These are phyloP conservation scores for Muscicapa comitata DNA, from an alignment of 2,797 vertebrate species.

Conservation along the genomic window DNA sequence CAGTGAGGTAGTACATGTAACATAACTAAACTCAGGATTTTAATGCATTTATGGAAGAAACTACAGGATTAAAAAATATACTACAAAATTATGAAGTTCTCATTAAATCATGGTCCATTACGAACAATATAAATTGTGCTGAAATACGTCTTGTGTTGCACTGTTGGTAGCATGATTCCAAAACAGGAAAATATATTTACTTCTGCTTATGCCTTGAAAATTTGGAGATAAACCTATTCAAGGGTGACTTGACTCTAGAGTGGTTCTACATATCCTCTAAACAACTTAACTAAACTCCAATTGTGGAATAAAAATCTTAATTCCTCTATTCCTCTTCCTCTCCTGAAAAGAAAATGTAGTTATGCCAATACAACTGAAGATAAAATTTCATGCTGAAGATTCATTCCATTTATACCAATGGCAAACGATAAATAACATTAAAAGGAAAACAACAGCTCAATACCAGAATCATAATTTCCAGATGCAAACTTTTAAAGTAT, in stretches of 20 bases:
- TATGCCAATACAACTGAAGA: slow-evolving; percentile 9
- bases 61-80: background rate
- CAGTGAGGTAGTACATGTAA: background rate
- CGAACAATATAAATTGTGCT: background rate
- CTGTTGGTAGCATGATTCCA: background rate
- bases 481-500: background rate
- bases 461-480: background rate
- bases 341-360: slow-evolving; percentile 47
- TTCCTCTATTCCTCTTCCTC: slow-evolving; percentile 18
- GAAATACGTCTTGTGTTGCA: background rate
- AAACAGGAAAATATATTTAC: slow-evolving; percentile 8
- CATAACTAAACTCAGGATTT: background rate
- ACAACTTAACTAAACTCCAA: slow-evolving; percentile 33
- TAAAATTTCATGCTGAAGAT: slow-evolving; percentile 21
- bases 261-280: slow-evolving; percentile 39
- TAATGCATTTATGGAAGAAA: background rate
- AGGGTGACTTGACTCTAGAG: background rate
- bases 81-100: background rate
- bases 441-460: background rate
- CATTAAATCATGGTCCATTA: background rate
- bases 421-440: slow-evolving; percentile 7
- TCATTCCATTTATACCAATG: background rate
- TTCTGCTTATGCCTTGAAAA: background rate
- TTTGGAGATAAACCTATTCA: background rate
- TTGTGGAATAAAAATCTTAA: slow-evolving; percentile 26